Evolutionary conservation across 2,888 invertebrate species (phyloP).

Genomic region (Augiades crinisus): DNA sequence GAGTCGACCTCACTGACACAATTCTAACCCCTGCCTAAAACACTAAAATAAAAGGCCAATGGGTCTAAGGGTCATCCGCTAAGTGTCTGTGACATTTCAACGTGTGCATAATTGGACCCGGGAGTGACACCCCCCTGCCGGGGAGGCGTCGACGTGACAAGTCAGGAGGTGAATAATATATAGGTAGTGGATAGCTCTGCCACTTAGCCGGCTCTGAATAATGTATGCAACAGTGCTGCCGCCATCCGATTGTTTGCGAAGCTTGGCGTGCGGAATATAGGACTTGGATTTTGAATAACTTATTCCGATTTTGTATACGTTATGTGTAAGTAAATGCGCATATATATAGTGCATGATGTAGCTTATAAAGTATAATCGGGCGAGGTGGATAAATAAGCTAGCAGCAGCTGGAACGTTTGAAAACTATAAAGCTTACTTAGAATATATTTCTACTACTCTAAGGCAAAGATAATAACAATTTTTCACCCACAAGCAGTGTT

Average conservation of each 20-base stretch:
- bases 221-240: slow-evolving; percentile 57
- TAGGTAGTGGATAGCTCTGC: slow-evolving; percentile 70
- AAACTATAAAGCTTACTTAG: too few species aligned
- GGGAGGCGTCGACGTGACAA: slow-evolving; percentile 76
- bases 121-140: slow-evolving; percentile 59
- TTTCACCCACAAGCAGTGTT: too few species aligned
- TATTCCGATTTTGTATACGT: not conserved
- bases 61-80: slow-evolving; percentile 76
- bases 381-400: too few species aligned
- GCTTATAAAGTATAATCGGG: too few species aligned
- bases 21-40: slow-evolving; percentile 59
- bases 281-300: slow-evolving; percentile 25
- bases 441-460: too few species aligned
- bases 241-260: slow-evolving; percentile 49
- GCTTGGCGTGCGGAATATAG: slow-evolving; percentile 21
- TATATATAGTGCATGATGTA: too few species aligned
- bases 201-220: slow-evolving; percentile 74
- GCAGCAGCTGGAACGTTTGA: too few species aligned
- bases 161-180: slow-evolving; percentile 73
- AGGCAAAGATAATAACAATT: too few species aligned
- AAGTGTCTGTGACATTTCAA: slow-evolving; percentile 73
- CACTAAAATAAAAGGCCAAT: slow-evolving; percentile 73
- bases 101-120: slow-evolving; percentile 75
- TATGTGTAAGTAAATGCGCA: not conserved
- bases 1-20: slow-evolving; percentile 30